Conservation (phyloP, 2,797 vertebrate genomes). For the Lacerta agilis region DNA sequence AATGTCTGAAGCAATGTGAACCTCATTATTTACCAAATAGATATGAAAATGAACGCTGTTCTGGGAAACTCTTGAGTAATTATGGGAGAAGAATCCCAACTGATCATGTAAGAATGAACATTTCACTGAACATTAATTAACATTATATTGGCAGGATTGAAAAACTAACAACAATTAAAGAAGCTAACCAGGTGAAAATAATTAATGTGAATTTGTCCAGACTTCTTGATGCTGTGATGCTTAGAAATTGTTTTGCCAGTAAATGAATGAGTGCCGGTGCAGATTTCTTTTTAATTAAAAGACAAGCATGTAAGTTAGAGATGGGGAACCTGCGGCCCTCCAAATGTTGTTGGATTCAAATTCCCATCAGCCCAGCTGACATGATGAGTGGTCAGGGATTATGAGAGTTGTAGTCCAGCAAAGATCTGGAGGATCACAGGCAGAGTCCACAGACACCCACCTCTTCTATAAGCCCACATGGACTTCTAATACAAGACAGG, state of each 20-base stretch:
- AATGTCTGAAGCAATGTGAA: background rate
- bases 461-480: background rate
- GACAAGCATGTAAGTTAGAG: background rate
- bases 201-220: slow-evolving; percentile 20
- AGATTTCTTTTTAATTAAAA: slow-evolving; percentile 3
- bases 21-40: slow-evolving; percentile 25
- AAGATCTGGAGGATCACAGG: background rate
- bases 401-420: background rate
- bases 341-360: background rate
- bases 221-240: slow-evolving; percentile 4
- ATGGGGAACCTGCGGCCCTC: background rate
- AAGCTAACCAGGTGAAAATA: slow-evolving; percentile 35
- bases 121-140: slow-evolving; percentile 30
- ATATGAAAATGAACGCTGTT: slow-evolving; percentile 28
- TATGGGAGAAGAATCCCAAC: slow-evolving; percentile 18
- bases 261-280: background rate
- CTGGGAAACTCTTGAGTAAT: slow-evolving; percentile 23
- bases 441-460: background rate
- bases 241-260: slow-evolving; percentile 18
- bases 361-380: background rate
- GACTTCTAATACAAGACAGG: background rate
- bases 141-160: slow-evolving; percentile 16
- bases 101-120: slow-evolving; percentile 23
- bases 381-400: background rate
- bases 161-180: slow-evolving; percentile 39